Percentiles rank a stretch among this genome's conserved stretches.
Evolutionary conservation across 2,888 invertebrate species (phyloP).

Genomic region (Eremobia ochroleuca): DNA sequence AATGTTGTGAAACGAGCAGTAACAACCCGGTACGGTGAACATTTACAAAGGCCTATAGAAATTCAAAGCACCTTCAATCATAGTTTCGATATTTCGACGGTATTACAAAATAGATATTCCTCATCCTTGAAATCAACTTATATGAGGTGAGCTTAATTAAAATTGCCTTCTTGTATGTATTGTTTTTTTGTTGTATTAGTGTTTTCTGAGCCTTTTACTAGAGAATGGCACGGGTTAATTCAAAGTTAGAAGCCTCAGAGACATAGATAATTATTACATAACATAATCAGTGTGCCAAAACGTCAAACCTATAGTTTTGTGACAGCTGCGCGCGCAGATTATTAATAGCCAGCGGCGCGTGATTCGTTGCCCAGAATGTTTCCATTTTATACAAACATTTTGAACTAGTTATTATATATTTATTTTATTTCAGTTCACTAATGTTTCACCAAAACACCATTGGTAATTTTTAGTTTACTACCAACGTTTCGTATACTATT

Average conservation of each 20-base stretch:
- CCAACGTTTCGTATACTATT: too few relatives aligned
- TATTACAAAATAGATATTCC: constrained; percentile 9
- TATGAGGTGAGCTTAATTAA: background rate
- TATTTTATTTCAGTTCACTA: background rate
- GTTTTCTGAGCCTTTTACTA: background rate
- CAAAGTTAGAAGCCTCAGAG: too few relatives aligned
- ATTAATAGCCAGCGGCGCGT: background rate
- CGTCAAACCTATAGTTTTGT: background rate
- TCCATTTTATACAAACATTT: background rate
- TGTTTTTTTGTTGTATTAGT: background rate
- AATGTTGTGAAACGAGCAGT: constrained; percentile 26
- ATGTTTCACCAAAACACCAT: too few relatives aligned
- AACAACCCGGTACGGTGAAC: constrained; percentile 1
- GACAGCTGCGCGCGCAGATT: background rate
- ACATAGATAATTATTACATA: background rate
- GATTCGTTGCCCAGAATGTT: background rate
- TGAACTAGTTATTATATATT: background rate
- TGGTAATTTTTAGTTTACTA: too few relatives aligned
- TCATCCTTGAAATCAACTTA: background rate
- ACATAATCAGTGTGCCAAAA: background rate
- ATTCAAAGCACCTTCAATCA: constrained; percentile 27
- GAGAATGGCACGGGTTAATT: too few relatives aligned
- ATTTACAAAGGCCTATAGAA: constrained; percentile 47
- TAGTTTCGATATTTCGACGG: constrained; percentile 21
- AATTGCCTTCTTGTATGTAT: background rate